Evolutionary conservation across 2,888 invertebrate species (phyloP), one percentile per base, ranked within the genome.

Genomic region (Allacma fusca): DNA sequence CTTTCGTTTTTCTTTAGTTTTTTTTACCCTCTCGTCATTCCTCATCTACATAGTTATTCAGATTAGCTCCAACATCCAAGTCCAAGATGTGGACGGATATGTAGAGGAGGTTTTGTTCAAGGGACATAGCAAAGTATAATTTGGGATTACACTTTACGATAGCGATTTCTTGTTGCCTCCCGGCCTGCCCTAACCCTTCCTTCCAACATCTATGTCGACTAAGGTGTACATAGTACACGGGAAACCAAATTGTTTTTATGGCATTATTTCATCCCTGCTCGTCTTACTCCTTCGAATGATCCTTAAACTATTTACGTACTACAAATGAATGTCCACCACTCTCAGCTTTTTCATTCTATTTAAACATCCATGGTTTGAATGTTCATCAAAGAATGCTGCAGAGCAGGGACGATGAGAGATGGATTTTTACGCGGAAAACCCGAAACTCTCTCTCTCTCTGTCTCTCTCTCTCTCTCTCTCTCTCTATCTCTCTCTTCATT

Each of bases 141-240:
- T 62, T 62, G 7, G 24, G 24, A 62, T 62, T 24, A 62, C 23
- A 62, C 19, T 19, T 50, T 50, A 50, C 62, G 24, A 23, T 62
- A 24, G 62, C 62, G 16, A 62, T 62, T 62, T 62, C 62, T 62
- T 24, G 4, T 24, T 62, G 24, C 62, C 62, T 62, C 62, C 9
- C 23, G 62, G 62, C 62, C 62, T 62, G 62, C 62, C 62, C 62
- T 62, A 62, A 62, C 62, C 62, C 23, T 62, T 62, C 26, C 62
- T 62, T 24, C 24, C 24, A 26, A 26, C 62, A 19, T 23, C 62
- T 24, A 62, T 24, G 62, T 62, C 62, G 50, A n/a, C 50, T 50
- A 50, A n/a, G 2, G n/a, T n/a, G 16, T n/a, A 12, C 19, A 50
- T 19, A 50, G n/a, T 50, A 50, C 19, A 62, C 2, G 62, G 24